These are phyloP conservation scores for Dryococelus australis DNA, from an alignment of 2,888 invertebrate genomes.

Conservation along the genomic window DNA sequence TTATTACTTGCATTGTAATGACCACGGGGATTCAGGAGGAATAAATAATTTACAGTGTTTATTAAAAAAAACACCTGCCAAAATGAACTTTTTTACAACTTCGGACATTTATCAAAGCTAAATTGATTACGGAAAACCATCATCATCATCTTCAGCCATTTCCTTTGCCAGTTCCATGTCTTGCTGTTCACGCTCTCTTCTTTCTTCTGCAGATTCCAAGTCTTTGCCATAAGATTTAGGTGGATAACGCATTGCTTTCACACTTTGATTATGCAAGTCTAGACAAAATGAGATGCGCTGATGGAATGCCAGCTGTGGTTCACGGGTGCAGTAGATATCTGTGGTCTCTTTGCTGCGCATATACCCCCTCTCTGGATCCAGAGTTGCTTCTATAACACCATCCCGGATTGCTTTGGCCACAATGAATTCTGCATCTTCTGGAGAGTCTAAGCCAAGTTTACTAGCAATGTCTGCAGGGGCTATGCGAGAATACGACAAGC, in stretches of 20 bases:
- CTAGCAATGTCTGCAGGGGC: constrained; percentile 94
- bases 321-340: constrained; percentile 95
- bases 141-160: constrained; percentile 99
- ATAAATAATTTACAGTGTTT: too few relatives aligned
- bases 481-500: constrained; percentile 94
- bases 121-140: constrained; percentile 57
- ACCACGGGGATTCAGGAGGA: too few relatives aligned
- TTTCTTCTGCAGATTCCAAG: constrained; percentile 95
- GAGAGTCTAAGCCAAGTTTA: constrained; percentile 91
- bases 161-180: constrained; percentile 99
- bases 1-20: too few relatives aligned
- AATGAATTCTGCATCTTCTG: constrained; percentile 98
- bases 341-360: constrained; percentile 98
- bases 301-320: constrained; percentile 95
- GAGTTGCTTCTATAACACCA: constrained; percentile 96
- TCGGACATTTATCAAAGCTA: background rate
- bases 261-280: constrained; percentile 98
- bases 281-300: constrained; percentile 97
- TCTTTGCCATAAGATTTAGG: constrained; percentile 99
- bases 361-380: constrained; percentile 94
- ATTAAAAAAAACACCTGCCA: too few relatives aligned
- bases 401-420: constrained; percentile 98
- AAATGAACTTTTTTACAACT: too few relatives aligned
- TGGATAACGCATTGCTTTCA: constrained; percentile 99
- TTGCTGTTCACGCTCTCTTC: constrained; percentile 95